Evolutionary conservation across 64 coral and sea anemone species (phyloP).

Genomic region (Pachyseris speciosa): DNA sequence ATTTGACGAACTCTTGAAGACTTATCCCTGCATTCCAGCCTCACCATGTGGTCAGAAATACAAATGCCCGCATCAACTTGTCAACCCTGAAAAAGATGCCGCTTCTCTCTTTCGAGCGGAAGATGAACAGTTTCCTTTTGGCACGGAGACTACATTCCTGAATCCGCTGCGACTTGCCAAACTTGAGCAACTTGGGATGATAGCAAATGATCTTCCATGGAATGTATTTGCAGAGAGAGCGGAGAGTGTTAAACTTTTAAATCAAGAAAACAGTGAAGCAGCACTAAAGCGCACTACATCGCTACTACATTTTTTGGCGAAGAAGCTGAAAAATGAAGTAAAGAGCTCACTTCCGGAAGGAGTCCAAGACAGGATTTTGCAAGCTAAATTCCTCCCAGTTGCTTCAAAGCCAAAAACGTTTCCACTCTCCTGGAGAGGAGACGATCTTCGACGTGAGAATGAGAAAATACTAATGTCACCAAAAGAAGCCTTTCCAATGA

Average conservation of each 20-base stretch:
- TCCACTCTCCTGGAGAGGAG: constrained; percentile 81
- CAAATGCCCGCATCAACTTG: constrained; percentile 57
- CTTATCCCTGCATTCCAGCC: constrained; percentile 61
- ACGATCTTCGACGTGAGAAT: neutral
- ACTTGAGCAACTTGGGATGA: constrained; percentile 80
- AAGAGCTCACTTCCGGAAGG: neutral
- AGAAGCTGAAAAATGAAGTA: constrained; percentile 1
- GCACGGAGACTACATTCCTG: constrained; percentile 11
- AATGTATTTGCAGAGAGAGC: constrained; percentile 66
- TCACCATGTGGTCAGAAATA: constrained; percentile 56
- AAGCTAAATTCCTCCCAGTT: constrained; percentile 74
- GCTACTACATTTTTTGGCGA: constrained; percentile 30
- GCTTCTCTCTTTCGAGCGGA: constrained; percentile 54
- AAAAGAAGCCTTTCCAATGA: constrained; percentile 32
- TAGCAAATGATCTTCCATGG: constrained; percentile 68
- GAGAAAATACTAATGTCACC: constrained; percentile 13
- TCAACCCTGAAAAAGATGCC: constrained; percentile 56
- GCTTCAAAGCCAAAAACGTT: constrained; percentile 59
- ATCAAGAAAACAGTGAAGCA: neutral
- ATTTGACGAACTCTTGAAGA: constrained; percentile 23
- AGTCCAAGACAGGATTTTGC: constrained; percentile 3
- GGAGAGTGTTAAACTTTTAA: constrained; percentile 50
- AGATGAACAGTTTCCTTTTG: constrained; percentile 83
- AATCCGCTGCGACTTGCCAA: constrained; percentile 12
- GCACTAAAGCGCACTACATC: constrained; percentile 18